phyloP scores from a whole-genome alignment of 1,140 invertebrate genomes.

The Diachasmimorpha longicaudata region DNA sequence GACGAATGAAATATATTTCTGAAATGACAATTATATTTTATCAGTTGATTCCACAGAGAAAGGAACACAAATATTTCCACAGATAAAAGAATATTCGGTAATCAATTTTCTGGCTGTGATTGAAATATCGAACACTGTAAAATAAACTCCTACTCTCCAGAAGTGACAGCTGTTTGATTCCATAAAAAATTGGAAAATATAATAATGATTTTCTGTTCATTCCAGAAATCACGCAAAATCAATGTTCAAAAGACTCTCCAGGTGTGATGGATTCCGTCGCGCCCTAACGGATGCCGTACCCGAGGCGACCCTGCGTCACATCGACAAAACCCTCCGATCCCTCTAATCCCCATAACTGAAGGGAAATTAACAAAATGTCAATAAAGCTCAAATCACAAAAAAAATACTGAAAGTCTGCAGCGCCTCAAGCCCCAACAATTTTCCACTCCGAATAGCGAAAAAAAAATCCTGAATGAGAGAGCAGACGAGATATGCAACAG shows the following conservation, averaged over 20 bases:
- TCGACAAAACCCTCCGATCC: conserved; percentile 71
- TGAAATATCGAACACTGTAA: too few relatives aligned
- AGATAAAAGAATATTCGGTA: too few relatives aligned
- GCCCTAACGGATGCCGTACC: conserved; percentile 71
- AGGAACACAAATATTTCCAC: too few relatives aligned
- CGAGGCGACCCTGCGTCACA: conserved; percentile 69
- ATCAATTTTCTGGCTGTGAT: too few relatives aligned
- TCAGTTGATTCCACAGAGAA: too few relatives aligned
- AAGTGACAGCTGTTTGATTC: neutral
- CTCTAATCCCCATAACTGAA: conserved; percentile 50
- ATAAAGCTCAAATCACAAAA: conserved; percentile 25
- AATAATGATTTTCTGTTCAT: conserved; percentile 32
- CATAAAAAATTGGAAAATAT: neutral
- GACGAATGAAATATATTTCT: too few relatives aligned
- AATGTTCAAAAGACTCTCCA: conserved; percentile 68
- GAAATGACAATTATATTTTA: too few relatives aligned
- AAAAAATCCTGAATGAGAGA: neutral
- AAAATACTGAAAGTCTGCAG: conserved; percentile 22
- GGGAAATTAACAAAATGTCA: conserved; percentile 11
- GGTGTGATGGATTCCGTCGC: conserved; percentile 70
- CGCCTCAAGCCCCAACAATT: conserved; percentile 14
- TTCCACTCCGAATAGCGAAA: neutral
- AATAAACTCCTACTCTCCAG: too few relatives aligned
- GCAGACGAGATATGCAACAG: neutral
- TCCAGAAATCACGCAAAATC: conserved; percentile 72